A percentile compares a stretch with the other conserved stretches of the same genome.
Evolutionary conservation across 2,113 vertebrate genomes (phyloP).

Genomic region (Caracal caracal): DNA sequence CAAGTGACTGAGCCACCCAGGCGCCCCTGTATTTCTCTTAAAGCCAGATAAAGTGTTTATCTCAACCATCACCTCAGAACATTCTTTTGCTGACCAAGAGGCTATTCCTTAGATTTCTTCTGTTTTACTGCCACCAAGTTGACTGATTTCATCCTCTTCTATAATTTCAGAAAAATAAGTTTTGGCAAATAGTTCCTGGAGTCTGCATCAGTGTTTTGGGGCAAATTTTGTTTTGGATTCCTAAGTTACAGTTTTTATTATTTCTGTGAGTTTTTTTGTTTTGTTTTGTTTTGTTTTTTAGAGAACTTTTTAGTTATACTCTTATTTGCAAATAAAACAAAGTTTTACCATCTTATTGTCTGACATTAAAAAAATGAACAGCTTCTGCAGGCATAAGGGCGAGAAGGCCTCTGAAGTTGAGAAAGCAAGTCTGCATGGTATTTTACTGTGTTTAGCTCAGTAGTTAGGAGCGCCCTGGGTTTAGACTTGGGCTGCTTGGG

Average conservation of each 20-base stretch:
- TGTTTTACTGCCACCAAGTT: not conserved
- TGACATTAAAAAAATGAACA: not conserved
- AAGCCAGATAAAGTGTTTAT: not conserved
- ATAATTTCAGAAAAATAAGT: not conserved
- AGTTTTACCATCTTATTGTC: not conserved
- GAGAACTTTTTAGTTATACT: not conserved
- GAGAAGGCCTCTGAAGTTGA: not conserved
- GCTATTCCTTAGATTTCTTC: not conserved
- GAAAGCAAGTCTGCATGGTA: not conserved
- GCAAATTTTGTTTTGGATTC: not conserved
- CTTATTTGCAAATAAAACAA: not conserved
- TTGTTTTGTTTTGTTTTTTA: not conserved
- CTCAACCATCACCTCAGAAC: not conserved
- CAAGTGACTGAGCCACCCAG: no score
- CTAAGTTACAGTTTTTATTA: not conserved
- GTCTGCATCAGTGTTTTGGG: not conserved
- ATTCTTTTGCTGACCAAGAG: conserved; percentile 20
- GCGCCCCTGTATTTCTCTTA: not conserved
- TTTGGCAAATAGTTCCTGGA: not conserved
- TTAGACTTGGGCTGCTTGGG: not conserved
- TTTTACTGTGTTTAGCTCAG: not conserved
- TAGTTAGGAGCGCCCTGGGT: not conserved
- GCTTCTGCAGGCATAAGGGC: not conserved
- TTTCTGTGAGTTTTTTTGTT: not conserved
- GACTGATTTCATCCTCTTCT: not conserved